These are phyloP conservation scores for Menidia beryllina DNA, from an alignment of 2,113 vertebrate species.

Conservation along the genomic window DNA sequence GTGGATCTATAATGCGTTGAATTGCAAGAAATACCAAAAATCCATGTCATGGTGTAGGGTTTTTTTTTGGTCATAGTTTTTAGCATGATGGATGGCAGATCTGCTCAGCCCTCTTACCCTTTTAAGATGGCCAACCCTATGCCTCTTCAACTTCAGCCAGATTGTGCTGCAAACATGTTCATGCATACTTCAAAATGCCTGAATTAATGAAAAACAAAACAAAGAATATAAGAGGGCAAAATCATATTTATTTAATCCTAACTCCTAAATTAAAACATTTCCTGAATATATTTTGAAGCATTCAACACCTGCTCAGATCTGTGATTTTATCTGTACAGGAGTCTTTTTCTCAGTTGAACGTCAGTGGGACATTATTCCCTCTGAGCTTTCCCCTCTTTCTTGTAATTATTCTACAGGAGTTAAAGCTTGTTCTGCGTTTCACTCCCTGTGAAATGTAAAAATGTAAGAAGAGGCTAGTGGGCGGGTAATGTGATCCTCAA, in stretches of 20 bases:
- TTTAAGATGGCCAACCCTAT: too few species aligned
- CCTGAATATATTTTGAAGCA: not conserved
- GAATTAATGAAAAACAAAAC: too few species aligned
- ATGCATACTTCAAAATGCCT: too few species aligned
- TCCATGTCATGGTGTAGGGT: not conserved
- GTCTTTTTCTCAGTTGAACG: not conserved
- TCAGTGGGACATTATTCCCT: not conserved
- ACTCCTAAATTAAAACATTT: not conserved
- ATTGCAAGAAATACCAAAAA: not conserved
- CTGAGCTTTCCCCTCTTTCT: slow-evolving; percentile 23
- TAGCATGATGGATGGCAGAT: not conserved
- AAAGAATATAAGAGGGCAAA: not conserved
- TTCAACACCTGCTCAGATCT: not conserved
- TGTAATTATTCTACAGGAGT: not conserved
- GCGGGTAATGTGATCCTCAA: slow-evolving; percentile 40
- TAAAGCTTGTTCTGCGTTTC: slow-evolving; percentile 9
- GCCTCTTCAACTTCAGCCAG: too few species aligned
- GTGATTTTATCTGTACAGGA: not conserved
- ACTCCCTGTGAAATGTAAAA: slow-evolving; percentile 31
- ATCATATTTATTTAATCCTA: not conserved
- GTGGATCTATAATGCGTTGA: not conserved
- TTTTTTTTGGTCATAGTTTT: not conserved
- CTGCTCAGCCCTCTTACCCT: too few species aligned
- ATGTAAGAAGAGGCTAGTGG: not conserved
- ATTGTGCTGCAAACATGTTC: too few species aligned